Evolutionary conservation across 2,113 vertebrate species (phyloP).

Genomic region (Cyphomyrus plagiostoma): DNA sequence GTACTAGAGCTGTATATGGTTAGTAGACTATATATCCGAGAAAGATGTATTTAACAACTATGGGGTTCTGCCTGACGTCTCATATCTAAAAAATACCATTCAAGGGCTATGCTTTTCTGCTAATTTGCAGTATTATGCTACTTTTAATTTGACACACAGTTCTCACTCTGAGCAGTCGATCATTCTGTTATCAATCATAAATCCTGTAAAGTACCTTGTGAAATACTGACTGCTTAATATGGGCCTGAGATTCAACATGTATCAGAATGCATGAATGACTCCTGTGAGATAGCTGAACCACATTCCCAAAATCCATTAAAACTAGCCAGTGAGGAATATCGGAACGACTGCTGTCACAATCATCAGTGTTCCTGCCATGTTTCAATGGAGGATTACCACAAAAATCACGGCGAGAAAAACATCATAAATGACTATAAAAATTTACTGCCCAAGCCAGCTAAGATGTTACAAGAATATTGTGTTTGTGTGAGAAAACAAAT

Average conservation of each 20-base stretch:
- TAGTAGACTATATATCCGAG: neutral
- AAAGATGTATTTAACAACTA: neutral
- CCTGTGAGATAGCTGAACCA: neutral
- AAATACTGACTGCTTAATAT: constrained; percentile 3
- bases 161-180: neutral
- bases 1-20: neutral
- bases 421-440: neutral
- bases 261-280: neutral
- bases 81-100: neutral
- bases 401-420: neutral
- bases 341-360: neutral
- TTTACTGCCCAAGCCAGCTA: neutral
- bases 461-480: neutral
- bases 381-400: neutral
- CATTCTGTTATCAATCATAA: constrained; percentile 2
- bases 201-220: neutral
- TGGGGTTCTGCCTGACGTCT: neutral
- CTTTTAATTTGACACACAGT: neutral
- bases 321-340: neutral
- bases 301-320: neutral
- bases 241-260: neutral
- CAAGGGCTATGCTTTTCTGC: neutral
- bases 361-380: neutral
- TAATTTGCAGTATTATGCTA: neutral
- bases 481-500: neutral